Evolutionary conservation across 53 echinoderm and acorn worm species (phyloP).

Genomic region (Henricia sp.): DNA sequence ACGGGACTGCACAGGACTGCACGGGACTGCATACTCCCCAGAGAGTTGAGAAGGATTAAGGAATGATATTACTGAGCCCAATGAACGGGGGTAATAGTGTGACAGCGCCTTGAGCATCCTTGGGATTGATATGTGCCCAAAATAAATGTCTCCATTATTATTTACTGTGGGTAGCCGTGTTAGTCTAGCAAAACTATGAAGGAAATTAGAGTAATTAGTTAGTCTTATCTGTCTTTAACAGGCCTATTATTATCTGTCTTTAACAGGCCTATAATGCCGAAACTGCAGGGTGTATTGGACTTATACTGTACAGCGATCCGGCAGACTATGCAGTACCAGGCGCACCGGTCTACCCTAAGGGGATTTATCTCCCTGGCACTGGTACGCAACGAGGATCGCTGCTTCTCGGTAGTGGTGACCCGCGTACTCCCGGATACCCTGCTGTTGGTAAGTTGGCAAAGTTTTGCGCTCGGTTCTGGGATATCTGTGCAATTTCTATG

Average conservation of each 20-base stretch:
- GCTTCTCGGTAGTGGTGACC: constrained; percentile 74
- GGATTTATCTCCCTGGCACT: constrained; percentile 84
- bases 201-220: background rate
- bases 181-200: too few relatives aligned
- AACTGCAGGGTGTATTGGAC: constrained; percentile 73
- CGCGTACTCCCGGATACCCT: constrained; percentile 91
- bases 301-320: constrained; percentile 95
- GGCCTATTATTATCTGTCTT: background rate
- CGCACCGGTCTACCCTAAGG: constrained; percentile 81
- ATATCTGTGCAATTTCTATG: background rate
- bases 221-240: background rate
- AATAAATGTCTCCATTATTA: too few relatives aligned
- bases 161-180: too few relatives aligned
- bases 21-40: too few relatives aligned
- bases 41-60: too few relatives aligned
- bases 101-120: too few relatives aligned
- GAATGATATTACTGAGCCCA: too few relatives aligned
- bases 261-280: constrained; percentile 81
- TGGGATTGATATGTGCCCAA: too few relatives aligned
- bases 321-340: constrained; percentile 73
- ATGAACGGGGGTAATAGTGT: too few relatives aligned
- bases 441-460: constrained; percentile 71
- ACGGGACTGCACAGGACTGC: too few relatives aligned
- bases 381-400: constrained; percentile 90
- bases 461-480: background rate